Conservation (phyloP, 37 sponge, comb jelly and placozoan species). For the Mnemiopsis leidyi region DNA sequence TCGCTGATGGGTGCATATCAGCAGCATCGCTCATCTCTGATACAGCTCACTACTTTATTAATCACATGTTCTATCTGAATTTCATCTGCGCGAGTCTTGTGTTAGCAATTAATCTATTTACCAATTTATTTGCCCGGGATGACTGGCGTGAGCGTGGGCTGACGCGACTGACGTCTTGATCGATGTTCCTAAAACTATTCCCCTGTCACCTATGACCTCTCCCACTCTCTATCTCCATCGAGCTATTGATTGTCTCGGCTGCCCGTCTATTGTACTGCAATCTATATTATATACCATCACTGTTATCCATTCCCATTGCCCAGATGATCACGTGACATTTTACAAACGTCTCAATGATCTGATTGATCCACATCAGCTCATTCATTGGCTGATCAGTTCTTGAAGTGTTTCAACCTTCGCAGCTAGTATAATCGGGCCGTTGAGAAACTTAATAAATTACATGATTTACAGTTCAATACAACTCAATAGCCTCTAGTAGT, state of each 20-base stretch:
- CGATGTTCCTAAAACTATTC: background rate
- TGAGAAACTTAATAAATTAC: background rate
- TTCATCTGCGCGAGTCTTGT: background rate
- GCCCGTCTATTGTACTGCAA: background rate
- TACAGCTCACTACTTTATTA: background rate
- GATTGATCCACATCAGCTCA: background rate
- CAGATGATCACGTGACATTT: background rate
- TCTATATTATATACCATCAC: background rate
- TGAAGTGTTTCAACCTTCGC: background rate
- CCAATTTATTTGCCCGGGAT: conserved; percentile 31
- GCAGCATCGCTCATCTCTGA: background rate
- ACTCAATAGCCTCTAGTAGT: too few species aligned
- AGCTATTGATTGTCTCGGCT: background rate
- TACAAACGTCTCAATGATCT: background rate
- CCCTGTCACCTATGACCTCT: background rate
- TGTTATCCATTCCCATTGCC: background rate
- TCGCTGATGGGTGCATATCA: background rate
- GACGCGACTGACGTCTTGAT: background rate
- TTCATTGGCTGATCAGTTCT: background rate
- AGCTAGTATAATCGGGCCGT: background rate
- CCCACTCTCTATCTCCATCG: background rate
- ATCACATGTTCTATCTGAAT: background rate
- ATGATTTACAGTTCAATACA: background rate
- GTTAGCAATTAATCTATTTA: conserved; percentile 42
- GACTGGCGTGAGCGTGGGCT: background rate